These are phyloP conservation scores for Bimastos eiseni DNA, from an alignment of 2,888 invertebrate species.

Conservation along the genomic window DNA sequence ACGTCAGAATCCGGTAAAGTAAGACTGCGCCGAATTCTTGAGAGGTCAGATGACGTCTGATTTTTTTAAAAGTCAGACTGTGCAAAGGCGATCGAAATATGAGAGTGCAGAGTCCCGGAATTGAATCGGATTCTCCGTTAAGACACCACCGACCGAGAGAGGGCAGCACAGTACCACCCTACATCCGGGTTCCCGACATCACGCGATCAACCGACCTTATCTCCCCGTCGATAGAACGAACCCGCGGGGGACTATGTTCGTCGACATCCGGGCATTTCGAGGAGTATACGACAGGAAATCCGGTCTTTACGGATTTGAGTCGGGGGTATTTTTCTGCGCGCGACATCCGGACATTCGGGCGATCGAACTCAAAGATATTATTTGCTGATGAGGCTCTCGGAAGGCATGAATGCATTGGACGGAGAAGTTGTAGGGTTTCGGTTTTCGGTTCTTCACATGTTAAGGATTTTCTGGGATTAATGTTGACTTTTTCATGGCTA, in stretches of 20 bases:
- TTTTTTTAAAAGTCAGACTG: background rate
- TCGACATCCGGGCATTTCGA: background rate
- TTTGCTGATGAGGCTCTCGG: background rate
- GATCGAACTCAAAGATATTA: background rate
- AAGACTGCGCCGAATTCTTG: background rate
- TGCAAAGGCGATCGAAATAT: background rate
- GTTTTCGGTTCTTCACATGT: too few species aligned
- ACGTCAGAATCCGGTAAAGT: too few species aligned
- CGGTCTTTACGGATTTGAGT: background rate
- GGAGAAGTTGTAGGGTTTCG: background rate
- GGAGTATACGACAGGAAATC: background rate
- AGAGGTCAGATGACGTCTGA: background rate
- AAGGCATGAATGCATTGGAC: background rate
- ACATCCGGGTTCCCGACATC: background rate
- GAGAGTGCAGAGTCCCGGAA: background rate
- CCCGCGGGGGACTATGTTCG: background rate
- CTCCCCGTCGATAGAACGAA: background rate
- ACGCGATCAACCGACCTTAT: background rate
- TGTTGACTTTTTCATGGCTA: too few species aligned
- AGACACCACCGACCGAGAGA: background rate
- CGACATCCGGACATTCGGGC: background rate
- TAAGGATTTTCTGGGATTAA: too few species aligned
- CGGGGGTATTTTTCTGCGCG: background rate
- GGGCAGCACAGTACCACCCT: background rate
- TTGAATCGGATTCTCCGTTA: background rate